phyloP scores from a whole-genome alignment of 2,888 invertebrate species.

The Neoscelio sp. region DNA sequence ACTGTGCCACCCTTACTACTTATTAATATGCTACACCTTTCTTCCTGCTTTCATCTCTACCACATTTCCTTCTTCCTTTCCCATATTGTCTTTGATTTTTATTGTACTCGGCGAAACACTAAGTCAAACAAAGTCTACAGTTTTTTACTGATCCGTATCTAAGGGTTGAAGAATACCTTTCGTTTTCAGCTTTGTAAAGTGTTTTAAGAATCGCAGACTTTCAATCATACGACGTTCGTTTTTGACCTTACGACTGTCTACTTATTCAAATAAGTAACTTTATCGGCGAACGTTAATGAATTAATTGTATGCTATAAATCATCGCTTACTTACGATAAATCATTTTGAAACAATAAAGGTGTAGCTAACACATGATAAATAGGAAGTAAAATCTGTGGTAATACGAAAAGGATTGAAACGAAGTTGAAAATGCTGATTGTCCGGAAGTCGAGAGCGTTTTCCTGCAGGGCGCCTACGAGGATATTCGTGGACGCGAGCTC shows the following conservation, averaged over 20 bases:
- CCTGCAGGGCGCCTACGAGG: constrained; percentile 50
- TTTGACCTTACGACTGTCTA: too few species aligned
- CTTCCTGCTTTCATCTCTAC: constrained; percentile 28
- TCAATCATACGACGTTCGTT: too few species aligned
- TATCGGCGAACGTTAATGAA: too few species aligned
- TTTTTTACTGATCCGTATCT: background rate
- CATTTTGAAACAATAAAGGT: constrained; percentile 16
- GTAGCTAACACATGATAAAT: constrained; percentile 8
- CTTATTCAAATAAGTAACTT: too few species aligned
- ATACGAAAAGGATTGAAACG: constrained; percentile 17
- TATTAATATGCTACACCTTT: constrained; percentile 52
- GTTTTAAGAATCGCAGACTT: background rate
- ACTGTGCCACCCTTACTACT: constrained; percentile 43
- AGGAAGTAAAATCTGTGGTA: constrained; percentile 10
- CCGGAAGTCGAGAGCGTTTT: constrained; percentile 59
- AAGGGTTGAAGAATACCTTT: background rate
- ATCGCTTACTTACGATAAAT: too few species aligned
- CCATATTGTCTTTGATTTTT: constrained; percentile 7
- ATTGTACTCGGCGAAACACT: background rate
- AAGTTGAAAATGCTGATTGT: constrained; percentile 20
- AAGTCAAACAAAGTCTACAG: background rate
- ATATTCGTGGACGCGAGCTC: constrained; percentile 57
- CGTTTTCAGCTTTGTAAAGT: background rate
- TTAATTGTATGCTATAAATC: too few species aligned
- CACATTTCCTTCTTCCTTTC: constrained; percentile 17